A percentile compares a stretch with the other conserved stretches of the same genome.
Evolutionary conservation across 2,797 vertebrate genomes (phyloP).

Genomic region (Tragelaphus oryx): DNA sequence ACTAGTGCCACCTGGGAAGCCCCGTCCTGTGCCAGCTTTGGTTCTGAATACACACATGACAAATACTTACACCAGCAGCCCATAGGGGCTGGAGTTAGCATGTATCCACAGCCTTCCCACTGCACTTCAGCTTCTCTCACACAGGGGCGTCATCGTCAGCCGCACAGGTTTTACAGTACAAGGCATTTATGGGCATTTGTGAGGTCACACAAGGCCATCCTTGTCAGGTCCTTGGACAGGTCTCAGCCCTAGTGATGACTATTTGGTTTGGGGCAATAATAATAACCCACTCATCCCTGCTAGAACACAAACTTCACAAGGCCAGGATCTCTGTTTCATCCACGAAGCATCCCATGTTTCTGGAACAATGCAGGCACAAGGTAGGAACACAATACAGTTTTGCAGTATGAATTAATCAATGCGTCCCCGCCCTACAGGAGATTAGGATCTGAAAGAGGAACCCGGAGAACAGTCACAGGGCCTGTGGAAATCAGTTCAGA

Average conservation of each 20-base stretch:
- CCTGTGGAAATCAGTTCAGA: neutral
- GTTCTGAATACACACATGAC: neutral
- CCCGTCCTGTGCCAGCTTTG: neutral
- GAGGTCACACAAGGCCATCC: neutral
- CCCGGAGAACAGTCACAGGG: neutral
- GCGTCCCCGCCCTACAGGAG: neutral
- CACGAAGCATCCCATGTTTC: neutral
- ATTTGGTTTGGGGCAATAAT: neutral
- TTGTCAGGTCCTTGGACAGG: neutral
- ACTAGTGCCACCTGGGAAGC: neutral
- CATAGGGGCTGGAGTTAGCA: rapidly evolving
- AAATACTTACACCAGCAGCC: rapidly evolving
- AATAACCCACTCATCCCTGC: too few species aligned
- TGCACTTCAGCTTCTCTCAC: rapidly evolving
- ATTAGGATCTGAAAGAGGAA: neutral
- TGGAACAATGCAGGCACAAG: neutral
- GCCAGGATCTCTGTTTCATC: neutral
- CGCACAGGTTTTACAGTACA: neutral
- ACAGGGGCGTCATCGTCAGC: neutral
- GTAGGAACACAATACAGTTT: neutral
- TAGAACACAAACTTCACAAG: neutral
- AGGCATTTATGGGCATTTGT: neutral
- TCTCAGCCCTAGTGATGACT: too few species aligned
- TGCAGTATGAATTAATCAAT: neutral
- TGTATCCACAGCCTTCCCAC: neutral